Evolutionary conservation across 2,797 vertebrate genomes (phyloP).

Genomic region (Characodon lateralis): DNA sequence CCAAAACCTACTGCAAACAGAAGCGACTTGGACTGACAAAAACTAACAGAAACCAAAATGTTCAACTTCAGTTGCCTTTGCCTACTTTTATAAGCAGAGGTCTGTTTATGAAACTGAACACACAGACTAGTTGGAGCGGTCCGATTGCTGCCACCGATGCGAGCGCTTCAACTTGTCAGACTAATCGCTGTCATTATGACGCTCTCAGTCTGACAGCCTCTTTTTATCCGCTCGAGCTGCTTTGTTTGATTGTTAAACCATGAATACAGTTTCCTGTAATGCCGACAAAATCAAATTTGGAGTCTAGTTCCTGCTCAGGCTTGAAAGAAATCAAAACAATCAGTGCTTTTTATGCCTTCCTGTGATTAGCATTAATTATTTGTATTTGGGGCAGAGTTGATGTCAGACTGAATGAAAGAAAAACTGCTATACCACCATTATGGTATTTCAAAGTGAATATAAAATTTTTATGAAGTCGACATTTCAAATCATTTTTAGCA

Average conservation of each 20-base stretch:
- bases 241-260: conserved; percentile 32
- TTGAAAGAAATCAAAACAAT: neutral
- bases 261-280: neutral
- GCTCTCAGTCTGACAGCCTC: conserved; percentile 41
- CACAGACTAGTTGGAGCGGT: neutral
- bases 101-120: neutral
- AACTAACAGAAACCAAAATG: neutral
- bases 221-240: conserved; percentile 42
- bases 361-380: neutral
- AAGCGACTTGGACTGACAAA: neutral
- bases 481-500: neutral
- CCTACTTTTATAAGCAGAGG: neutral
- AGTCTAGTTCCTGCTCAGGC: neutral
- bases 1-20: neutral
- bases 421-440: no score
- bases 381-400: neutral
- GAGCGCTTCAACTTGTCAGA: conserved; percentile 21
- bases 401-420: neutral
- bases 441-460: neutral
- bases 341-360: no score
- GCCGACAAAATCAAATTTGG: neutral
- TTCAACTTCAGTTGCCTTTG: neutral
- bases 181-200: conserved; percentile 47
- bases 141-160: neutral
- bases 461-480: neutral